A percentile compares a stretch with the other conserved stretches of the same genome.
phyloP scores from a whole-genome alignment of 1,140 invertebrate species.

The Maconellicoccus hirsutus region DNA sequence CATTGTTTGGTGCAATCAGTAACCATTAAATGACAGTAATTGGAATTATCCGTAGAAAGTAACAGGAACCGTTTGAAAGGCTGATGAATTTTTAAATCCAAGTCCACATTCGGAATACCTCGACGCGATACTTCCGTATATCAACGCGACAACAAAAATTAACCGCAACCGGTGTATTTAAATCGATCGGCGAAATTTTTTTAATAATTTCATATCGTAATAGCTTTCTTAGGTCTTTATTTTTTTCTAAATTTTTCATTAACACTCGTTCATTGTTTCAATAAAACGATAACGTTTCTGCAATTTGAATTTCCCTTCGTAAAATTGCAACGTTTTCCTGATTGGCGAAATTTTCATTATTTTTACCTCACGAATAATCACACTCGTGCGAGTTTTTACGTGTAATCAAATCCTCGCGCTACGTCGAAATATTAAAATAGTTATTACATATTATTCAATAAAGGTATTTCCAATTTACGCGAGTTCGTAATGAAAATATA shows the following conservation, averaged over 20 bases:
- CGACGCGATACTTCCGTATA: background rate
- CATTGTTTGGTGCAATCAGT: conserved; percentile 3
- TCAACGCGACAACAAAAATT: background rate
- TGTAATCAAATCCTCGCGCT: too few relatives aligned
- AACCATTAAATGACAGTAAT: conserved; percentile 5
- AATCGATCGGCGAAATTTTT: background rate
- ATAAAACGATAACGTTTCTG: too few relatives aligned
- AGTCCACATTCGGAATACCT: background rate
- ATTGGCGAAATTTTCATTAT: too few relatives aligned
- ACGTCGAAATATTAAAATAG: too few relatives aligned
- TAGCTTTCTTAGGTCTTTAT: too few relatives aligned
- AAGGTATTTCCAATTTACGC: background rate
- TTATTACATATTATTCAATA: background rate
- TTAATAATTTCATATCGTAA: too few relatives aligned
- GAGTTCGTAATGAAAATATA: background rate
- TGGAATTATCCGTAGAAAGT: conserved; percentile 8
- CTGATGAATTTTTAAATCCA: conserved; percentile 9
- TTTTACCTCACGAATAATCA: too few relatives aligned
- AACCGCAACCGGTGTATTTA: background rate
- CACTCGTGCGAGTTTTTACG: too few relatives aligned
- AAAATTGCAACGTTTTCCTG: too few relatives aligned
- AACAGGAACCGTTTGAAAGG: background rate
- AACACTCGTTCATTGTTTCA: too few relatives aligned
- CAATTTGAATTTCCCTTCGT: too few relatives aligned
- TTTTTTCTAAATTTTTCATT: too few relatives aligned